phyloP scores from a whole-genome alignment of 2,113 vertebrate genomes.

The Accipiter cooperii region DNA sequence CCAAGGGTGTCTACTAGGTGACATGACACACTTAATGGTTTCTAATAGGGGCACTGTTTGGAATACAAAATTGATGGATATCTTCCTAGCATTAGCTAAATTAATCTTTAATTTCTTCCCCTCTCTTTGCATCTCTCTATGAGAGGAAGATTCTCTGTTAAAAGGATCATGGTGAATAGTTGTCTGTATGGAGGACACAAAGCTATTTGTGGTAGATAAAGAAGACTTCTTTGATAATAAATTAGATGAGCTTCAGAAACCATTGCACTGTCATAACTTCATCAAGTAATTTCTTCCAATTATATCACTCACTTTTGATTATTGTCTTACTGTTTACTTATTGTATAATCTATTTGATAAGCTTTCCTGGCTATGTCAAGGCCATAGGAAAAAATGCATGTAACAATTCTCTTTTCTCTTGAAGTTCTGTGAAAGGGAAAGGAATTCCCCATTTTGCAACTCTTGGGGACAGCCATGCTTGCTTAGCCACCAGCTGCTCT shows the following conservation, averaged over 20 bases:
- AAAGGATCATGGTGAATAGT: conserved; percentile 11
- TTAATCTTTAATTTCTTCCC: neutral
- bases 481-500: neutral
- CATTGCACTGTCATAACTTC: conserved; percentile 38
- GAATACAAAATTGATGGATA: neutral
- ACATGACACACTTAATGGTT: neutral
- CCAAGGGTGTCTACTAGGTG: neutral
- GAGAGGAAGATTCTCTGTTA: conserved; percentile 62
- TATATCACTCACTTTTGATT: neutral
- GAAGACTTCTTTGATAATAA: conserved; percentile 62
- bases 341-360: neutral
- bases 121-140: neutral
- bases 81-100: neutral
- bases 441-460: neutral
- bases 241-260: conserved; percentile 60
- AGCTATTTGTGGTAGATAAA: conserved; percentile 68
- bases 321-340: neutral
- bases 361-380: neutral
- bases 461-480: neutral
- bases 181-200: conserved; percentile 68
- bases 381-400: neutral
- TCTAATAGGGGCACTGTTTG: neutral
- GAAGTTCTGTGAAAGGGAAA: neutral
- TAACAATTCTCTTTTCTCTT: neutral
- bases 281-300: conserved; percentile 52